Evolutionary conservation across 2,888 invertebrate genomes (phyloP).

Genomic region (Eupithecia centaureata): DNA sequence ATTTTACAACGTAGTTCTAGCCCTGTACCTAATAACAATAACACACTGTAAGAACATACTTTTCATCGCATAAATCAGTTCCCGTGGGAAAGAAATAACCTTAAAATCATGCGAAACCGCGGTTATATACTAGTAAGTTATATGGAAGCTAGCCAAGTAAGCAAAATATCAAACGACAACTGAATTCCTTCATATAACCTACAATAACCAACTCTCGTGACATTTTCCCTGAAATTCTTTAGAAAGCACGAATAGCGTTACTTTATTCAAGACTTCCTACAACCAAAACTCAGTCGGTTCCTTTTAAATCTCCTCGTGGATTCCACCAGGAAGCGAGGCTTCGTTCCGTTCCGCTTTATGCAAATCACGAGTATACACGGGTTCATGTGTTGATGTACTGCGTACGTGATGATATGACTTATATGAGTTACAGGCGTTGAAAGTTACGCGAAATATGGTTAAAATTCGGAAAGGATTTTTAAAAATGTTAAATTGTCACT

Average conservation of each 20-base stretch:
- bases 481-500: too few relatives aligned
- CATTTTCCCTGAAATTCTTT: slow-evolving; percentile 4
- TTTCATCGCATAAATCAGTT: too few relatives aligned
- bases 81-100: too few relatives aligned
- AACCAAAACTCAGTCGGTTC: slow-evolving; percentile 15
- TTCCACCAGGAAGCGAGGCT: slow-evolving; percentile 29
- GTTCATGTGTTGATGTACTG: slow-evolving; percentile 27
- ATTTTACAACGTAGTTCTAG: too few relatives aligned
- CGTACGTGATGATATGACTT: slow-evolving; percentile 11
- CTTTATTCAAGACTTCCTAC: slow-evolving; percentile 16
- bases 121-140: too few relatives aligned
- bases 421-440: slow-evolving; percentile 13
- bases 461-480: background rate
- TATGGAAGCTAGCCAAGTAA: slow-evolving; percentile 10
- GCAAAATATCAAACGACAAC: slow-evolving; percentile 7
- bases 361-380: slow-evolving; percentile 27
- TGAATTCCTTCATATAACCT: background rate
- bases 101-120: too few relatives aligned
- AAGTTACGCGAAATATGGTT: background rate
- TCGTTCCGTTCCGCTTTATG: slow-evolving; percentile 40
- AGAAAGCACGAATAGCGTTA: slow-evolving; percentile 3
- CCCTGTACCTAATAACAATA: too few relatives aligned
- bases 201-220: slow-evolving; percentile 13
- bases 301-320: slow-evolving; percentile 25
- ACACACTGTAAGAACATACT: background rate